Evolutionary conservation across 92 coral and sea anemone species (phyloP).

Genomic region (Muricea muricata): DNA sequence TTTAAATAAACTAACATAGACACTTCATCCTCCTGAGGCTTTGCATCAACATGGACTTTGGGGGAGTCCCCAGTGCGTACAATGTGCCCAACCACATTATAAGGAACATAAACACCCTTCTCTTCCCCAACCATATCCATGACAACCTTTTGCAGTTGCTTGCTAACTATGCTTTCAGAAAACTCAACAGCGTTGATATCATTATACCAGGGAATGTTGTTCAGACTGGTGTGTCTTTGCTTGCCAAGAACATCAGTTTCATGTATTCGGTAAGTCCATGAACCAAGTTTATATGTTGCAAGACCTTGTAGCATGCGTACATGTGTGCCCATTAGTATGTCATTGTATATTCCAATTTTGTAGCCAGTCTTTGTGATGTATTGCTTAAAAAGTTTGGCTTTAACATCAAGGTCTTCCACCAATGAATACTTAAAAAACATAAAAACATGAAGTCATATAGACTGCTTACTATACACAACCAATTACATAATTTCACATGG

Average conservation of each 20-base stretch:
- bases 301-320: slow-evolving; percentile 57
- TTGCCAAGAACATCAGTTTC: slow-evolving; percentile 85
- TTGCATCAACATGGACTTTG: slow-evolving; percentile 75
- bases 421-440: neutral
- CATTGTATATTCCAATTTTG: slow-evolving; percentile 75
- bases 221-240: slow-evolving; percentile 67
- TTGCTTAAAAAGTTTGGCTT: slow-evolving; percentile 65
- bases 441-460: neutral
- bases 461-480: too few relatives aligned
- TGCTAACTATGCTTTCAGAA: slow-evolving; percentile 69
- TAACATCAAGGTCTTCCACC: slow-evolving; percentile 53
- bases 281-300: slow-evolving; percentile 65
- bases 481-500: too few relatives aligned
- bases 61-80: slow-evolving; percentile 90
- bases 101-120: slow-evolving; percentile 67
- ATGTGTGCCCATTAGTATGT: slow-evolving; percentile 50
- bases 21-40: slow-evolving; percentile 74
- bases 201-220: slow-evolving; percentile 87
- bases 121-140: slow-evolving; percentile 67
- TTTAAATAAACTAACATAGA: slow-evolving; percentile 82
- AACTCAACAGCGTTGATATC: slow-evolving; percentile 74
- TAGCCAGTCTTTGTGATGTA: slow-evolving; percentile 75
- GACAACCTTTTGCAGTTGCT: slow-evolving; percentile 76
- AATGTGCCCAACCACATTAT: slow-evolving; percentile 78
- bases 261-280: slow-evolving; percentile 80